These are phyloP conservation scores for Leptinotarsa juncta DNA, from an alignment of 2,888 invertebrate species.

Conservation along the genomic window DNA sequence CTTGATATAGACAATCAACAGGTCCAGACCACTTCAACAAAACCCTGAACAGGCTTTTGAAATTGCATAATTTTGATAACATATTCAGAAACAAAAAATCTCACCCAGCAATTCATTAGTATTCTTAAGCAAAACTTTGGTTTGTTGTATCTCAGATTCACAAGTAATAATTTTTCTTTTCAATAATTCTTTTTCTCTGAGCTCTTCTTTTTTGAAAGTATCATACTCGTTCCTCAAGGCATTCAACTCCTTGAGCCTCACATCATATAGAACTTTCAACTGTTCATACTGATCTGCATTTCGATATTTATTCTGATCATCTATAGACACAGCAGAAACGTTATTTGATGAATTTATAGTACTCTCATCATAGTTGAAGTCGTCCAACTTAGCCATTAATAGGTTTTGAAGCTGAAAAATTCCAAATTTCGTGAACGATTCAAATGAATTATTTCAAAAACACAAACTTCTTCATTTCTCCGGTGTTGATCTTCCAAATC, in stretches of 20 bases:
- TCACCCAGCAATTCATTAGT: conserved; percentile 50
- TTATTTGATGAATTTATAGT: conserved; percentile 58
- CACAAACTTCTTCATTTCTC: conserved; percentile 73
- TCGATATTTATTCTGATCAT: conserved; percentile 52
- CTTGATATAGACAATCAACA: too few species aligned
- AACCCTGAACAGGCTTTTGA: too few species aligned
- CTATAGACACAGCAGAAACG: conserved; percentile 51
- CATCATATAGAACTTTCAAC: conserved; percentile 64
- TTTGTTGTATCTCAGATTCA: conserved; percentile 56
- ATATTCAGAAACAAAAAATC: neutral
- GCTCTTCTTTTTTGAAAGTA: conserved; percentile 46
- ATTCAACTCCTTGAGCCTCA: conserved; percentile 62
- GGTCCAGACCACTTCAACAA: too few species aligned
- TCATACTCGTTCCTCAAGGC: conserved; percentile 52
- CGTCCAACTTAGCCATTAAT: conserved; percentile 76
- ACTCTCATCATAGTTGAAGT: conserved; percentile 74
- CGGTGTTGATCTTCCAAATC: conserved; percentile 73
- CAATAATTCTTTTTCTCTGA: conserved; percentile 49
- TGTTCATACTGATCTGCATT: conserved; percentile 59
- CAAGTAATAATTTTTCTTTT: conserved; percentile 52
- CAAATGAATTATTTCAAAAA: neutral
- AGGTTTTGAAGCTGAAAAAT: conserved; percentile 72
- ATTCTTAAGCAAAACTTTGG: conserved; percentile 53
- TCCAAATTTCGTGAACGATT: neutral
- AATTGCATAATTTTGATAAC: neutral